Evolutionary conservation across 2,888 invertebrate genomes (phyloP), one percentile per base, ranked within the genome.

Genomic region (Himalopsyche tibetana): DNA sequence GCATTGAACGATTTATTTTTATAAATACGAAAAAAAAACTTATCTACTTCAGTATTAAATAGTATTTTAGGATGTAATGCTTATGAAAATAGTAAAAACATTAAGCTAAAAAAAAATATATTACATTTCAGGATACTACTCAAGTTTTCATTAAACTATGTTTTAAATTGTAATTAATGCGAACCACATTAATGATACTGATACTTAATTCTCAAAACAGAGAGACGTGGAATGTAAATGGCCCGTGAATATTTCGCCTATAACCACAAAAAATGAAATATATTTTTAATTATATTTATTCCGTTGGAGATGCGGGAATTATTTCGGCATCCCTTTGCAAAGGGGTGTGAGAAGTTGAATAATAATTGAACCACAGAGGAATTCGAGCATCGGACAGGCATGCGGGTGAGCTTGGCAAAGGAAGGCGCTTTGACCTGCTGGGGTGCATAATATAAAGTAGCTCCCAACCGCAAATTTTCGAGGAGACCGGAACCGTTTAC

Each of bases 231-330:
- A 15, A 15, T 15, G 15, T 9, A 51, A 51, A 51, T 51, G 3
- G 15, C 5, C 51, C 15, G 51, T 12, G 51, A 51, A 51, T 51
- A 51, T 63, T 63, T 63, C 28, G 19, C 63, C 63, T 6, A 63
- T 63, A 19, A 63, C 19, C 19, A 28, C 9, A 19, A 63, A 28
- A 63, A 63, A 1, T 19, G 19, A 63, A 63, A 63, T 63, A 63
- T 63, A 63, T 63, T 63, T 63, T 63, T 63, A 63, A 63, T 63
- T 63, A 63, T 63, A 63, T 63, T 63, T 63, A 63, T 63, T 63
- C 63, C 63, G 63, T n/a, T 28, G 63, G 63, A 63, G 63, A 63
- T 63, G 63, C 63, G 63, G 63, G 63, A 63, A 63, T 28, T 19
- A 63, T 63, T 63, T 28, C 28, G 63, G 63, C 63, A 63, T 63